These are phyloP conservation scores for Acrossocheilus wenchowensis DNA, from an alignment of 2,797 vertebrate species.

Conservation along the genomic window DNA sequence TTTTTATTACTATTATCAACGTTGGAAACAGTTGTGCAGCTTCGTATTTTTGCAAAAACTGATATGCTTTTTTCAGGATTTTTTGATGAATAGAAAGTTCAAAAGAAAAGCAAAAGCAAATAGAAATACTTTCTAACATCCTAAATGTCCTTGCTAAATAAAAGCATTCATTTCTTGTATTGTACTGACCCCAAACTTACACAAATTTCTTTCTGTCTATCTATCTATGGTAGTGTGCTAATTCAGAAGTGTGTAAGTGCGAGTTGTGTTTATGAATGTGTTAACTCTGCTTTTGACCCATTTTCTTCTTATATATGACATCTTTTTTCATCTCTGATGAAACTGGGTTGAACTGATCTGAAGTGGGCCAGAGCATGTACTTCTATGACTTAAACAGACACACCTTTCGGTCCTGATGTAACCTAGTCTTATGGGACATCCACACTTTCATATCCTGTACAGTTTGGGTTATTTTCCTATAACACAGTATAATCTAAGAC, in stretches of 20 bases:
- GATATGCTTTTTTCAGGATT: neutral
- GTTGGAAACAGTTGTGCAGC: neutral
- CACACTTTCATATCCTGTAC: neutral
- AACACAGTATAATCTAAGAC: neutral
- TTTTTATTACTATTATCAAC: neutral
- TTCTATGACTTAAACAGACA: conserved; percentile 17
- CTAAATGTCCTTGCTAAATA: neutral
- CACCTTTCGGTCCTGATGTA: conserved; percentile 3
- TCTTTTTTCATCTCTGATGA: conserved; percentile 30
- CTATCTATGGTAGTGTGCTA: neutral
- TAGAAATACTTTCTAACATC: neutral
- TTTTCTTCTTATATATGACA: conserved; percentile 45
- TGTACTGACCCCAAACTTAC: no score
- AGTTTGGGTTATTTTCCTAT: neutral
- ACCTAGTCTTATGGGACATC: neutral
- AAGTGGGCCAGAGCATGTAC: conserved; percentile 38
- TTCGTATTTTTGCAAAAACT: neutral
- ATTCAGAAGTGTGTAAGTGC: neutral
- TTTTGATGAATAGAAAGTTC: no score
- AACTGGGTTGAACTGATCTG: conserved; percentile 26
- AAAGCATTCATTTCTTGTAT: fast-evolving
- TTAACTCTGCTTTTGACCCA: conserved; percentile 38
- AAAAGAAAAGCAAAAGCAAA: no score
- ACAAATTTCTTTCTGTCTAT: neutral
- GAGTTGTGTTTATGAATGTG: conserved; percentile 12